Evolutionary conservation across 30 jellyfish, hydroid and myxozoan species (phyloP).

Genomic region (Chrysaora quinquecirrha): DNA sequence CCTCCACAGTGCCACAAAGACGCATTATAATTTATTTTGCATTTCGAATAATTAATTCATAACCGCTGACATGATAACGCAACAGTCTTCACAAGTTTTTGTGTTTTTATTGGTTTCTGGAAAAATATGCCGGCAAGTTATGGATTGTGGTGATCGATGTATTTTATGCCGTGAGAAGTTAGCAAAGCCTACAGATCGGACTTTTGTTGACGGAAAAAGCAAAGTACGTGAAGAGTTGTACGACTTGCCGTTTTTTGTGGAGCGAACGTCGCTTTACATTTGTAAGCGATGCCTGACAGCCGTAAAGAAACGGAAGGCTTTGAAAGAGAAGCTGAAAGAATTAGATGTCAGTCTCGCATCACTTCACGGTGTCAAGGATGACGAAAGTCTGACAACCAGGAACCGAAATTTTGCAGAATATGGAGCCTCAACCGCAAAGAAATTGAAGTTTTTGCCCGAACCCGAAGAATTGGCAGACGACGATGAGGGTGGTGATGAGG

Average conservation of each 20-base stretch:
- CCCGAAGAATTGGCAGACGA: too few species aligned
- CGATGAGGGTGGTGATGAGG: too few species aligned
- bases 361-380: constrained; percentile 6
- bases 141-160: neutral
- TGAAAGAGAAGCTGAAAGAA: neutral
- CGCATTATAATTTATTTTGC: too few species aligned
- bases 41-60: too few species aligned
- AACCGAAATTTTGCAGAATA: too few species aligned
- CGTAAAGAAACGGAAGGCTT: neutral
- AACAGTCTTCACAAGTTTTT: too few species aligned
- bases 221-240: neutral
- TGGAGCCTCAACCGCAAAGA: too few species aligned
- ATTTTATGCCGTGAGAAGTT: constrained; percentile 5
- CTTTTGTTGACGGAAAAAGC: constrained; percentile 9
- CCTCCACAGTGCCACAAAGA: too few species aligned
- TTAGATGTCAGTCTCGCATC: neutral
- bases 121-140: too few species aligned
- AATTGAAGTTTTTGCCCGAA: constrained; percentile 20
- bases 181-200: constrained; percentile 12
- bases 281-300: constrained; percentile 22
- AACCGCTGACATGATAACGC: too few species aligned
- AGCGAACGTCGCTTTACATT: constrained; percentile 11
- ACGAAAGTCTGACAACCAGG: constrained; percentile 2
- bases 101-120: too few species aligned
- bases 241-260: constrained; percentile 11